Evolutionary conservation across 2,113 vertebrate genomes (phyloP).

Genomic region (Ptychochromis oligacanthus): DNA sequence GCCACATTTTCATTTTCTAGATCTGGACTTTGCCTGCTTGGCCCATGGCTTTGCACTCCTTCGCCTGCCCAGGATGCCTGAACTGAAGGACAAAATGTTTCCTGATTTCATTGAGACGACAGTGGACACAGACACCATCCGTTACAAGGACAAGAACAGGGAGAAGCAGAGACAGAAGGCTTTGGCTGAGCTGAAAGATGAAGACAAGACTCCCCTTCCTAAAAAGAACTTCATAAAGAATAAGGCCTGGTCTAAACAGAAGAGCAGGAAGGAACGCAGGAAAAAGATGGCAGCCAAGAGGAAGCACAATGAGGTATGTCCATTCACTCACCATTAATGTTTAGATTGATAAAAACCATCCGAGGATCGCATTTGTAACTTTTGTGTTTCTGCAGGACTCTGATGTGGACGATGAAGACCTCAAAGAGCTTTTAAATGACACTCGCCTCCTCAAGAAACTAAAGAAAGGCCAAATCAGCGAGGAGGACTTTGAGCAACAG

Average conservation of each 20-base stretch:
- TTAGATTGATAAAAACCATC: neutral
- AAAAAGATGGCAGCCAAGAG: constrained; percentile 86
- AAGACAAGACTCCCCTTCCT: constrained; percentile 25
- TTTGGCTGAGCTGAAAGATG: constrained; percentile 79
- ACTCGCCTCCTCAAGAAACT: constrained; percentile 92
- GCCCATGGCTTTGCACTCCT: constrained; percentile 92
- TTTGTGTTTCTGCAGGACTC: constrained; percentile 79
- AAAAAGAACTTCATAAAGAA: constrained; percentile 83
- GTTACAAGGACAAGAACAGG: constrained; percentile 92
- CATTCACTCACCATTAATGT: neutral
- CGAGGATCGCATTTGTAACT: neutral
- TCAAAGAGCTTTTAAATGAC: constrained; percentile 90
- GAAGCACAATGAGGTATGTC: constrained; percentile 83
- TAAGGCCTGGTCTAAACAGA: constrained; percentile 96
- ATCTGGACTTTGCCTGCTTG: constrained; percentile 88
- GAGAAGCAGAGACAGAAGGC: constrained; percentile 90
- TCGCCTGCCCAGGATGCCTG: constrained; percentile 94
- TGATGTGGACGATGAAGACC: constrained; percentile 86
- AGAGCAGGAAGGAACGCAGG: constrained; percentile 87
- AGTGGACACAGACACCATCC: constrained; percentile 88
- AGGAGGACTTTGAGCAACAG: constrained; percentile 91
- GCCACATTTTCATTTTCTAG: constrained; percentile 62
- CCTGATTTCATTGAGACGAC: constrained; percentile 81
- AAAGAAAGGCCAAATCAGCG: constrained; percentile 90
- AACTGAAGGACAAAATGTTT: constrained; percentile 87